Evolutionary conservation across 2,888 invertebrate species (phyloP).

Genomic region (Synergus gifuensis): DNA sequence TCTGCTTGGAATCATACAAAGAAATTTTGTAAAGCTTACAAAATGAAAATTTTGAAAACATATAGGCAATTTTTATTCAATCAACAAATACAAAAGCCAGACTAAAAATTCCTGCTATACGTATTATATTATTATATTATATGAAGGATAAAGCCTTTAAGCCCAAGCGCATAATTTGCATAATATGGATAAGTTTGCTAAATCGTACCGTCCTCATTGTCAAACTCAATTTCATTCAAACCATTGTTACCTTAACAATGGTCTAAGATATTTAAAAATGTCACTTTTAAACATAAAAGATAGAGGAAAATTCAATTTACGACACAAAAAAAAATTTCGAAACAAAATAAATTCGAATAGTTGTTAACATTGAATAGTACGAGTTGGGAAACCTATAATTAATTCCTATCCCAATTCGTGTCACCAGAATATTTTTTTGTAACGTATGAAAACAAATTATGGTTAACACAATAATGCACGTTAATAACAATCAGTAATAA

Average conservation of each 20-base stretch:
- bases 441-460: neutral
- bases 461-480: neutral
- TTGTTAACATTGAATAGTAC: neutral
- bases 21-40: too few species aligned
- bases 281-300: neutral
- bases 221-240: neutral
- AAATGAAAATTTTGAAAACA: too few species aligned
- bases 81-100: neutral
- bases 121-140: neutral
- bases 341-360: neutral
- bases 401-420: neutral
- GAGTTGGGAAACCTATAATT: neutral
- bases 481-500: too few species aligned
- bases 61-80: too few species aligned
- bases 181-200: constrained; percentile 6
- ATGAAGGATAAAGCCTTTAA: neutral
- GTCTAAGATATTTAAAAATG: neutral
- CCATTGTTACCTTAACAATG: neutral
- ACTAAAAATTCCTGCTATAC: neutral
- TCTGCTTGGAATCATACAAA: neutral
- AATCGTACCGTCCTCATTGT: constrained; percentile 2
- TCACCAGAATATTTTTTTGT: neutral
- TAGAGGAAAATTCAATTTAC: neutral
- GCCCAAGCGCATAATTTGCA: neutral
- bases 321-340: neutral